These are phyloP conservation scores for Parnassius glacialis DNA, from an alignment of 2,888 invertebrate species.

Conservation along the genomic window DNA sequence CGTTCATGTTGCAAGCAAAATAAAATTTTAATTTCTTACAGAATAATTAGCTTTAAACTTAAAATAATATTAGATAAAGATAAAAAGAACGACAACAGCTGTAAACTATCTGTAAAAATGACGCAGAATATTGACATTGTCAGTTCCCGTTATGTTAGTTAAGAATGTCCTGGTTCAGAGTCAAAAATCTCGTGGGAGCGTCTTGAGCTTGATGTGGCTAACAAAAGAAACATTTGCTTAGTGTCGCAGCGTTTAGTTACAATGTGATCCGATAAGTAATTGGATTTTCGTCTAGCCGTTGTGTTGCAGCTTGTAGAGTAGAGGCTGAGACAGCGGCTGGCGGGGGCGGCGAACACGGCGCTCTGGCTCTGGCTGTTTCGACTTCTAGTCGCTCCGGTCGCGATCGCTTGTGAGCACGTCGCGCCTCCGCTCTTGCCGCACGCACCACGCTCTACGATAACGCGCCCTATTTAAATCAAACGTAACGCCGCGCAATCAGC, in stretches of 20 bases:
- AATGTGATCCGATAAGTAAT: constrained; percentile 65
- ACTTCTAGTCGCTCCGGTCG: constrained; percentile 57
- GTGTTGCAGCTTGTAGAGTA: not conserved
- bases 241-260: constrained; percentile 49
- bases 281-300: constrained; percentile 51
- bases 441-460: constrained; percentile 52
- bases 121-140: constrained; percentile 6
- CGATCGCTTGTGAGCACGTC: constrained; percentile 67
- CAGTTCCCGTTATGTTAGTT: constrained; percentile 32
- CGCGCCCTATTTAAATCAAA: constrained; percentile 66
- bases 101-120: constrained; percentile 4
- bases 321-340: constrained; percentile 25
- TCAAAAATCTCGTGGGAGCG: constrained; percentile 62
- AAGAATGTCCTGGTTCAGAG: constrained; percentile 45
- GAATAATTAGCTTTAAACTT: constrained; percentile 3
- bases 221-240: constrained; percentile 49
- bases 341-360: constrained; percentile 15
- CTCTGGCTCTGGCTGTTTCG: constrained; percentile 33
- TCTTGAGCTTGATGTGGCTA: constrained; percentile 44
- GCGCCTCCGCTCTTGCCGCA: constrained; percentile 31
- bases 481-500: constrained; percentile 27
- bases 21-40: too few relatives aligned
- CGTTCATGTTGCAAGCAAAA: too few relatives aligned
- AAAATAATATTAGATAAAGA: constrained; percentile 6
- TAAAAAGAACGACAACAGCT: not conserved